Base-by-base conservation (phyloP, 2,888 invertebrate species). In the Smittia sp. region DNA sequence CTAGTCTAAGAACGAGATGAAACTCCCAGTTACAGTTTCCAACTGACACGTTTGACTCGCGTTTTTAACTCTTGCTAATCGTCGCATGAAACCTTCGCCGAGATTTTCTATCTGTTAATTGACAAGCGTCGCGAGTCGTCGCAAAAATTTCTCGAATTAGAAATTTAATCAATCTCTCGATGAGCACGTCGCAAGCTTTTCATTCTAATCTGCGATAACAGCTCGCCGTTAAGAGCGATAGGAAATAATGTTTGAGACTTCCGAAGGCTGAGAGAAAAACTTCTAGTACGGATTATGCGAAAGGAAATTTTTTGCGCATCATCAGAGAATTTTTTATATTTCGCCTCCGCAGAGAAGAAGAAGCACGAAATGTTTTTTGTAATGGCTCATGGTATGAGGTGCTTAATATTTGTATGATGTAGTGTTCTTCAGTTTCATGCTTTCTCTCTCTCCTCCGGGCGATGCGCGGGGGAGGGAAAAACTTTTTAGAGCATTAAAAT, bases 341-440 rank as follows among this genome's bases (percentile, higher is more conserved):
- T 46, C 25, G 13, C n/a, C 63, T 25, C 1, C 63, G 9, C 18
- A 58, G 18, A 6, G 20, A 58, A 18, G 3, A 18, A 20, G 18
- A 58, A 58, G 58, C 1, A 11, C 11, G 13, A 63, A 18, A 18
- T 58, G 58, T 58, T 65, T 67, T 41, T 20, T 67, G 67, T 39
- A 67, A 67, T 38, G 18, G 41, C 6, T 39, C 9, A 20, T 69
- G 32, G 70, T 70, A 72, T 72, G 62, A 62, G 72, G 62, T 62
- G 58, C 62, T 72, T 62, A 72, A 72, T 62, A 72, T 72, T 72
- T 72, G 72, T 58, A 72, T 62, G 72, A 62, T 58, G 72, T 72
- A 62, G 72, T 62, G 72, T 72, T 72, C 39, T 72, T 72, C 62
- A 72, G 58, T 72, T 72, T 62, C 38, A 52, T 69, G n/a, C 32